Evolutionary conservation across 1,140 invertebrate species (phyloP).

Genomic region (Drosophila lowei): DNA sequence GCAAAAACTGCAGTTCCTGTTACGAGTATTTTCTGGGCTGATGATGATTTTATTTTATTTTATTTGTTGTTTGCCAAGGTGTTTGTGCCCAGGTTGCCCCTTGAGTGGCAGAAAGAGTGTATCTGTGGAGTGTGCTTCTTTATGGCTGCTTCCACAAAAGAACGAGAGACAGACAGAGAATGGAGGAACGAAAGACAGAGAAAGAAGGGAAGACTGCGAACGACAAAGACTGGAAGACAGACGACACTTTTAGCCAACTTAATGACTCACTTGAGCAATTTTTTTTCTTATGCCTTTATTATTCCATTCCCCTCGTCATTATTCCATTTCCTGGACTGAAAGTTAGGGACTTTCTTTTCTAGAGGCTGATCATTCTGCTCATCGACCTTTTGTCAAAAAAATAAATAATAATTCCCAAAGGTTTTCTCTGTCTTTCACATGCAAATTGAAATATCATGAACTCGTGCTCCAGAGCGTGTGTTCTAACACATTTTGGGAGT

Average conservation of each 20-base stretch:
- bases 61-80: slow-evolving; percentile 8
- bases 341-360: slow-evolving; percentile 20
- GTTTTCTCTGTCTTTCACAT: slow-evolving; percentile 50
- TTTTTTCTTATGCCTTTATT: slow-evolving; percentile 20
- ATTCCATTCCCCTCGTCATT: slow-evolving; percentile 34
- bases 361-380: slow-evolving; percentile 11
- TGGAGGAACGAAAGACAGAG: not conserved
- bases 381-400: slow-evolving; percentile 28
- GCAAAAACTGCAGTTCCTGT: slow-evolving; percentile 20
- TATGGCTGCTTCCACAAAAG: slow-evolving; percentile 26
- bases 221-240: not conserved
- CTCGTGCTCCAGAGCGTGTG: slow-evolving; percentile 17
- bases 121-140: slow-evolving; percentile 37
- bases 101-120: slow-evolving; percentile 10
- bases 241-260: slow-evolving; percentile 27
- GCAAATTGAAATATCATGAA: slow-evolving; percentile 69
- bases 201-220: not conserved
- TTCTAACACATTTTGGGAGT: slow-evolving; percentile 9
- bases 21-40: too few relatives aligned
- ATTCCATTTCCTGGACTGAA: slow-evolving; percentile 33
- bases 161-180: not conserved
- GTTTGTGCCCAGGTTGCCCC: slow-evolving; percentile 35
- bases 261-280: slow-evolving; percentile 42
- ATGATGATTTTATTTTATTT: slow-evolving; percentile 1
- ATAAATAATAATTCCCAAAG: slow-evolving; percentile 21